Base-by-base conservation (phyloP, 1,140 invertebrate genomes). In the Subanguina moxae region DNA sequence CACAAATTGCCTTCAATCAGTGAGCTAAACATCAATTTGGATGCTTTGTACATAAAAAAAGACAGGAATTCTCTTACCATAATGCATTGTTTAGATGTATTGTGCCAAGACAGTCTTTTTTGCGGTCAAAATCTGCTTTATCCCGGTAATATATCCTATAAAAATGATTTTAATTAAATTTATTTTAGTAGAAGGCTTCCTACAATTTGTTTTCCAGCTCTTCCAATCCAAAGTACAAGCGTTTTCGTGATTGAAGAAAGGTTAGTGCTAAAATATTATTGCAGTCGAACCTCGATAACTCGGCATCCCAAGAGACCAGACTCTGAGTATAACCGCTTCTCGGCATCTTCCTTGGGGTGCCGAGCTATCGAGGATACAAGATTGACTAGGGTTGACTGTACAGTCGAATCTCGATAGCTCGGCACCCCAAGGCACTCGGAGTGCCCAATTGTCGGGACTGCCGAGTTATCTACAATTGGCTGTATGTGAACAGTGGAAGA, bases 161-260 rank as follows among this genome's bases (percentile, higher is more conserved):
- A 52, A n/a, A 13, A 13, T n/a, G n/a, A 45, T 45, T 45, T 45
- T 45, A n/a, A 45, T 45, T 13, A 45, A 11, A 45, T 45, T 45
- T 45, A 45, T 45, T 45, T 45, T 45, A 45, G 43, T 45, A 45
- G n/a, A 45, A 52, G 17, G 48, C n/a, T 21, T 8, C 48, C 48
- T 52, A 52, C 48, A 80, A 62, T 48, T 67, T 46, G 32, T 72
- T 67, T 21, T 42, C 64, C 32, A 69, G 38, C 61, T 80, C 78
- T 42, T 80, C 78, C 45, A 80, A 59, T 23, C 72, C 77, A 64
- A 81, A 80, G 63, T 77, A 80, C 17, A 72, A 57, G 21, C 68
- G 61, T 57, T 80, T 80, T 23, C 67, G 64, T 5, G 74, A 67
- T 48, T 65, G 57, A n/a, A 82, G 64, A 21, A 76, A 73, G 13